Evolutionary conservation across 2,797 vertebrate species (phyloP).

Genomic region (Chiloscyllium punctatum): DNA sequence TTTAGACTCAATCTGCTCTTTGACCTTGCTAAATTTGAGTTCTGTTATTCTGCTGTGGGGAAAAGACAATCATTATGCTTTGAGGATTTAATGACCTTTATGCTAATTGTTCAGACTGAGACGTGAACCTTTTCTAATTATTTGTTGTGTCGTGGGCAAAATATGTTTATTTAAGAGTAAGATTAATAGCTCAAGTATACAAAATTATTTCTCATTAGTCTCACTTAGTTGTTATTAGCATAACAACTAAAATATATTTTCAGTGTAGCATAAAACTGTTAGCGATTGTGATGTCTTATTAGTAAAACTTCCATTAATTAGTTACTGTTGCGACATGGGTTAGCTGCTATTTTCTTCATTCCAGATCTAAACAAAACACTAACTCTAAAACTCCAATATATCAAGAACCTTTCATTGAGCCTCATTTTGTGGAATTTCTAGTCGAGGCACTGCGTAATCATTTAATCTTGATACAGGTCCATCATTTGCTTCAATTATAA

Average conservation of each 20-base stretch:
- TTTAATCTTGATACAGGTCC: not conserved
- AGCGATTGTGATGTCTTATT: not conserved
- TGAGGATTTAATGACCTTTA: conserved; percentile 36
- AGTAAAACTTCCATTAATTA: conserved; percentile 9
- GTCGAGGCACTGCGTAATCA: not conserved
- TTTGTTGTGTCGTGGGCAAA: conserved; percentile 30
- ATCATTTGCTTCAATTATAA: not conserved
- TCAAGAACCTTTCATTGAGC: not conserved
- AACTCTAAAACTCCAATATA: not conserved
- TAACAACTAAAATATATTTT: not conserved
- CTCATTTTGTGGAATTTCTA: not conserved
- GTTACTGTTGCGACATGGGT: not conserved
- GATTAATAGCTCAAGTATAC: not conserved
- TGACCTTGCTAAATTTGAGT: conserved; percentile 35
- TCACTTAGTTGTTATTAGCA: conserved; percentile 15
- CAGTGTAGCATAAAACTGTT: not conserved
- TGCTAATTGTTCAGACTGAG: conserved; percentile 22
- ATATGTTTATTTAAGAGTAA: conserved; percentile 31
- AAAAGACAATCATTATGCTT: conserved; percentile 28
- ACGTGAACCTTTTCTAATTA: conserved; percentile 29
- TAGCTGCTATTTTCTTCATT: conserved; percentile 20
- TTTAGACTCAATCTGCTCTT: conserved; percentile 20
- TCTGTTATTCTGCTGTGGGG: conserved; percentile 8
- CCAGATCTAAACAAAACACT: not conserved
- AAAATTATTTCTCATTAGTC: conserved; percentile 6